Conservation (phyloP, 2,888 invertebrate species). For the Polydrusus tereticollis region DNA sequence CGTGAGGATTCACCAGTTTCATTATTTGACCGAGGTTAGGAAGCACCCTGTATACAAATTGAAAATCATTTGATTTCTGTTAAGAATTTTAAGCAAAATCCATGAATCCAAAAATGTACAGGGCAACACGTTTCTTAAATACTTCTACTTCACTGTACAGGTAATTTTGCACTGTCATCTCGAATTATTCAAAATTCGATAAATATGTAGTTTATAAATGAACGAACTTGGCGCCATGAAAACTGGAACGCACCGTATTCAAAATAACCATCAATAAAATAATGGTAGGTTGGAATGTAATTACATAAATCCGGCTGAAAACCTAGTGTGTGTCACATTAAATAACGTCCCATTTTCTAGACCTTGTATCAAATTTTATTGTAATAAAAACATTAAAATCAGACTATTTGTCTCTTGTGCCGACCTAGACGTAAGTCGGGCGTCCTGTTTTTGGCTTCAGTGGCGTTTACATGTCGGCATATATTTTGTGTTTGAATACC, state of each 20-base stretch:
- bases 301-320: not conserved
- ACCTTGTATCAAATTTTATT: conserved; percentile 5
- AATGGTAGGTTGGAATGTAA: not conserved
- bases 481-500: too few relatives aligned
- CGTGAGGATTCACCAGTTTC: too few relatives aligned
- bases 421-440: not conserved
- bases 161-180: too few relatives aligned
- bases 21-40: too few relatives aligned
- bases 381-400: not conserved
- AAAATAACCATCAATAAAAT: not conserved
- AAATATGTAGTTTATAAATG: not conserved
- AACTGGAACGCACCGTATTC: not conserved
- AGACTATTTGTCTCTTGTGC: conserved; percentile 8
- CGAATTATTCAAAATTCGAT: not conserved
- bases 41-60: too few relatives aligned
- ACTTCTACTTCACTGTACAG: too few relatives aligned
- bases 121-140: too few relatives aligned
- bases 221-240: not conserved
- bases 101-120: too few relatives aligned
- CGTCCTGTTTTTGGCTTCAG: not conserved
- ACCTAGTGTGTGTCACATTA: not conserved
- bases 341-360: conserved; percentile 6
- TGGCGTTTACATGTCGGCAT: not conserved
- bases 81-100: too few relatives aligned
- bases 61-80: too few relatives aligned